phyloP scores from a whole-genome alignment of 2,888 invertebrate genomes.

The Apamea epomidion region DNA sequence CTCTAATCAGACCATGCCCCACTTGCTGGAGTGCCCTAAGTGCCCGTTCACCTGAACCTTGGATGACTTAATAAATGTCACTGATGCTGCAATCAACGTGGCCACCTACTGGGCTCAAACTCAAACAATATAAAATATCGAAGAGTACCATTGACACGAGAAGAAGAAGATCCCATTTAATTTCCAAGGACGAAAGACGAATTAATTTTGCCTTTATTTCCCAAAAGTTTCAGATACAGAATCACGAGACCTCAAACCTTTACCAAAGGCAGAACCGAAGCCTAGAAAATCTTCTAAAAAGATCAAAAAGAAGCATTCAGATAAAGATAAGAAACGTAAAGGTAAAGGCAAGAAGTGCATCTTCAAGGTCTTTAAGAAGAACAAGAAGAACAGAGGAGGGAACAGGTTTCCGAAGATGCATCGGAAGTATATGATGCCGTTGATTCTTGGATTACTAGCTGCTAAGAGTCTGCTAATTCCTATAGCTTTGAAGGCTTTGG shows the following conservation, averaged over 20 bases:
- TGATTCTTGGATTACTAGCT: conserved; percentile 91
- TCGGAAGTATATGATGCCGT: conserved; percentile 90
- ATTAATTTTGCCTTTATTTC: not conserved
- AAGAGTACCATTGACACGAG: no score
- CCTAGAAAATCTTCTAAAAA: conserved; percentile 52
- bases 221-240: conserved; percentile 59
- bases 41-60: no score
- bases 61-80: no score
- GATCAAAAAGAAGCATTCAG: conserved; percentile 55
- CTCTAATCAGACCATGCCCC: no score
- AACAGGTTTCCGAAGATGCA: conserved; percentile 76
- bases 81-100: no score
- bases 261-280: conserved; percentile 37
- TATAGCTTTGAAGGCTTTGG: conserved; percentile 92
- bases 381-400: conserved; percentile 69
- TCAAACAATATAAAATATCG: no score
- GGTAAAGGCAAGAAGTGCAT: conserved; percentile 76
- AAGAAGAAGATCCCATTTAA: no score
- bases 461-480: conserved; percentile 93
- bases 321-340: conserved; percentile 70
- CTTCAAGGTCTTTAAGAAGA: conserved; percentile 79
- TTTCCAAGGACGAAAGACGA: not conserved
- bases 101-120: no score
- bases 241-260: conserved; percentile 36
- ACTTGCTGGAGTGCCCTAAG: no score